Evolutionary conservation across 2,113 vertebrate genomes (phyloP), one percentile per base, ranked within the genome.

Genomic region (Stomatorhinus ivindoensis): DNA sequence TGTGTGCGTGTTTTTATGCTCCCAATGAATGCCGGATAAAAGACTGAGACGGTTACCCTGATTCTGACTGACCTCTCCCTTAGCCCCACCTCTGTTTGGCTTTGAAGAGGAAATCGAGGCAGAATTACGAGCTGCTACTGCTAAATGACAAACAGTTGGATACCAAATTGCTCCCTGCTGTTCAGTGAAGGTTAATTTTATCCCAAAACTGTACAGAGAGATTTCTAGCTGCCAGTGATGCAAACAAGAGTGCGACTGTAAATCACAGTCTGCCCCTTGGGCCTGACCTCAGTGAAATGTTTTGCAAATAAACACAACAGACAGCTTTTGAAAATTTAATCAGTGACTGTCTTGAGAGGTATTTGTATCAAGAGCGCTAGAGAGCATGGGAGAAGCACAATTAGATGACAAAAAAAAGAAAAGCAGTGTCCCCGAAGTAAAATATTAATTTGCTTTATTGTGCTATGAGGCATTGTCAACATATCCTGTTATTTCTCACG

Each of bases 321-420:
- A 58, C 88, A 85, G 88, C 65, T 88, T 50, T 80, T 76, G 87
- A 48, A 88, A 73, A 88, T 76, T 4, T 73, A 88, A 73, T 88
- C 55, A 87, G 73, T 17, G 13, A 87, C 31, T 7, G 86, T 53
- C 48, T 87, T 50, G 10, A 61, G 51, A 61, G 87, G 55, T 31
- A 61, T 58, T n/a, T 44, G 51, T 87, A 21, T 53, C 55, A 39
- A 11, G 53, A 85, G 80, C 35, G 8, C 35, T 19, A 27, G 47
- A 11, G 27, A 88, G 69, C 48, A 3, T 82, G 31, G 46, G 44
- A 42, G 5, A 47, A 47, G 39, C 44, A 47, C 82, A 47, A 84
- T 47, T 84, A 47, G 2, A 47, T 84, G 82, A 47, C 44, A 4
- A 24, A 84, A 47, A 24, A 39, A 84, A 84, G 7, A 86, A 50